Evolutionary conservation across 2,113 vertebrate genomes (phyloP).

Genomic region (Archocentrus centrarchus): DNA sequence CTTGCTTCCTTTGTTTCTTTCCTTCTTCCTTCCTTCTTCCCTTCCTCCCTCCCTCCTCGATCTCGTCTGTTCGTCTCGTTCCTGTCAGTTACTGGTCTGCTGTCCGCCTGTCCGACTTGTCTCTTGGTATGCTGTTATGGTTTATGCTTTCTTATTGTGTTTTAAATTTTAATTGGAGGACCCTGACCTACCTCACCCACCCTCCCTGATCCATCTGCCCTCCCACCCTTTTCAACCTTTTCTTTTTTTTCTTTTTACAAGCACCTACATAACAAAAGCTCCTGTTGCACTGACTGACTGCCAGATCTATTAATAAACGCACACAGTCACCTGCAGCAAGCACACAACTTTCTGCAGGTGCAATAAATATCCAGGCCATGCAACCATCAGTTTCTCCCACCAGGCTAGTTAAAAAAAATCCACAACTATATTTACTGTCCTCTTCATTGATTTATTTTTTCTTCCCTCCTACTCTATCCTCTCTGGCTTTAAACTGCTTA

Average conservation of each 20-base stretch:
- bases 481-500: background rate
- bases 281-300: slow-evolving; percentile 62
- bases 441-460: slow-evolving; percentile 25
- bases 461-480: background rate
- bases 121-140: slow-evolving; percentile 55
- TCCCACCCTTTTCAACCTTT: background rate
- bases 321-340: background rate
- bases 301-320: slow-evolving; percentile 10
- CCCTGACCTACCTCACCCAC: slow-evolving; percentile 20
- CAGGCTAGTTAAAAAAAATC: fast-evolving
- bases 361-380: background rate
- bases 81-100: slow-evolving; percentile 48
- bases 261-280: slow-evolving; percentile 36
- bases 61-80: slow-evolving; percentile 53
- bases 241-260: slow-evolving; percentile 22
- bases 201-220: background rate
- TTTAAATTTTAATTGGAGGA: slow-evolving; percentile 32
- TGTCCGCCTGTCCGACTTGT: slow-evolving; percentile 63
- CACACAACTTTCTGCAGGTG: slow-evolving; percentile 4
- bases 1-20: slow-evolving; percentile 43
- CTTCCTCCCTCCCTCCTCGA: slow-evolving; percentile 37
- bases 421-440: slow-evolving; percentile 24
- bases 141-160: slow-evolving; percentile 25
- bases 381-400: slow-evolving; percentile 25
- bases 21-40: slow-evolving; percentile 17